Evolutionary conservation across 2,113 vertebrate genomes (phyloP), one percentile per base, ranked within the genome.

Genomic region (Spermophilus dauricus): DNA sequence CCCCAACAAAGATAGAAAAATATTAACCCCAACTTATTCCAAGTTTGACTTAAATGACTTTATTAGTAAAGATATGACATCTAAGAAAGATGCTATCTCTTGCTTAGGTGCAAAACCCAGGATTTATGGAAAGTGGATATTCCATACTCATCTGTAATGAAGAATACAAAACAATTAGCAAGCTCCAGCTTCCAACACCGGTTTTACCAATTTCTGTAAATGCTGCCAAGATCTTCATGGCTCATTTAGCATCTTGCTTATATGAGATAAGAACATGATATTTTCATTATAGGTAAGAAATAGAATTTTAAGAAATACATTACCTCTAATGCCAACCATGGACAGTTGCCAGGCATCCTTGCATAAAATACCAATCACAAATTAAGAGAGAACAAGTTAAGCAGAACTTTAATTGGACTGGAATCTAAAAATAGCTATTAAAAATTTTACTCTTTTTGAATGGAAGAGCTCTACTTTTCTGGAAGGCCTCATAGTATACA

Each of bases 171-270:
- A 10, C 58, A 97, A 95, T 97, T 98, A 97, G 65, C 20, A 94
- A 98, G 48, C 14, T 45, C 82, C 86, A 89, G 11, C 17, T 92
- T 97, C 95, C 91, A 91, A 37, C 14, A 39, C 0, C 65, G 80
- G 4, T 63, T 95, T 98, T 20, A 86, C 1, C 30, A 28, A 24
- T 94, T 97, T 97, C 81, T 95, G 24, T 67, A 95, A 53, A 51
- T 76, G 39, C 34, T 97, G 61, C 69, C 80, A 97, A 97, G 77
- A 87, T 34, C 22, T 95, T 98, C 89, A 76, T 73, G 95, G 56
- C 28, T 98, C 92, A 96, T 98, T 98, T 98, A 96, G 91, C 88
- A 32, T 95, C 89, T 87, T 89, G 76, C 70, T 98, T 72, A 96
- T 63, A 96, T 9, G 28, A 95, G 3, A 91, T 1, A 94, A 45